Percentiles rank a stretch among this genome's conserved stretches.
Evolutionary conservation across 2,797 vertebrate species (phyloP).

Genomic region (Ispidina lecontei): DNA sequence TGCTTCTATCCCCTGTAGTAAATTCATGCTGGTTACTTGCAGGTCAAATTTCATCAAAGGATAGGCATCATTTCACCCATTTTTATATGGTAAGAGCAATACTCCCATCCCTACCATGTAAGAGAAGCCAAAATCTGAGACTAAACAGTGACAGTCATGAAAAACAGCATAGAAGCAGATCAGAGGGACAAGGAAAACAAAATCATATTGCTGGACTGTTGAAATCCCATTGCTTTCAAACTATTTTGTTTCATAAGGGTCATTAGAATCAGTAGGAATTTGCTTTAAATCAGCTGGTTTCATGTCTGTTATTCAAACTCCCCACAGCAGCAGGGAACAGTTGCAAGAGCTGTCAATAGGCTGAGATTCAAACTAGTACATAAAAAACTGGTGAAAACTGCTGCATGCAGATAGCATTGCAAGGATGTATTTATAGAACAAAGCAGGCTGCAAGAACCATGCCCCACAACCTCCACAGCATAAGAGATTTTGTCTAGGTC

Average conservation of each 20-base stretch:
- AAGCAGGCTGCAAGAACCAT: not conserved
- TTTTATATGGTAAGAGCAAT: not conserved
- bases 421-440: not conserved
- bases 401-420: not conserved
- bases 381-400: not conserved
- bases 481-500: not conserved
- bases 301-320: not conserved
- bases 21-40: not conserved
- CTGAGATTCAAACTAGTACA: not conserved
- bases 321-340: not conserved
- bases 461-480: not conserved
- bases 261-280: not conserved
- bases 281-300: not conserved
- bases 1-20: not conserved
- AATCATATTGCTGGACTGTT: not conserved
- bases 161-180: not conserved
- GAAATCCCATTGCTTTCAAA: not conserved
- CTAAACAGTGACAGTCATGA: not conserved
- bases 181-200: not conserved
- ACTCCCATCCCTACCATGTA: accelerated
- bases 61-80: not conserved
- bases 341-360: not conserved
- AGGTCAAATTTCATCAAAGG: not conserved
- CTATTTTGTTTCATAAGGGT: not conserved
- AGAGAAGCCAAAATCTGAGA: not conserved